phyloP scores from a whole-genome alignment of 2,888 invertebrate species.

The Phengaris alcon region DNA sequence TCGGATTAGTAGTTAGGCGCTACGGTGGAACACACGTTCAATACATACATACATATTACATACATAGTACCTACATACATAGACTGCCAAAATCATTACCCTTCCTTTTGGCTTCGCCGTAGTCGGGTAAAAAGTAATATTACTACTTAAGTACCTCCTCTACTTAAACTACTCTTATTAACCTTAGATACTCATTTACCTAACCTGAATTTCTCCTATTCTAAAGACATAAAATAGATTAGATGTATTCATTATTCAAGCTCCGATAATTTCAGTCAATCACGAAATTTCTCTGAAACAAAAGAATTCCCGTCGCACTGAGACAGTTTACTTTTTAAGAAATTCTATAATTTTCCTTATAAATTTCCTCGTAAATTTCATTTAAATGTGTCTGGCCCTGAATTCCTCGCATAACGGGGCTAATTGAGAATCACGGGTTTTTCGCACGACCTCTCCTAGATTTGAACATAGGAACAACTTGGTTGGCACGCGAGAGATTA shows the following conservation, averaged over 20 bases:
- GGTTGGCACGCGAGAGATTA: slow-evolving; percentile 17
- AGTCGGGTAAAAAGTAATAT: too few relatives aligned
- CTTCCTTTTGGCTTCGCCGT: too few relatives aligned
- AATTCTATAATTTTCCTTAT: slow-evolving; percentile 20
- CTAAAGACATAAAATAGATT: neutral
- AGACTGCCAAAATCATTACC: too few relatives aligned
- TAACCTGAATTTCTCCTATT: too few relatives aligned
- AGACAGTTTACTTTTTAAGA: neutral
- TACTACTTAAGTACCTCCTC: too few relatives aligned
- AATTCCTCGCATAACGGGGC: slow-evolving; percentile 21
- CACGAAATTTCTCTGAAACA: slow-evolving; percentile 18
- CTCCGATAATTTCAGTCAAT: neutral
- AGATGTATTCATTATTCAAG: neutral
- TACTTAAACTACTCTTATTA: too few relatives aligned
- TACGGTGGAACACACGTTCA: too few relatives aligned
- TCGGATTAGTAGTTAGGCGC: too few relatives aligned
- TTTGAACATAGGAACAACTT: slow-evolving; percentile 30
- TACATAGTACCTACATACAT: too few relatives aligned
- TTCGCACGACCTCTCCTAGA: slow-evolving; percentile 34
- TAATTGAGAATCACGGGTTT: slow-evolving; percentile 28
- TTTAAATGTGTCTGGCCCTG: slow-evolving; percentile 19
- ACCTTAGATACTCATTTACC: too few relatives aligned
- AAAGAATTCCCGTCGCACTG: slow-evolving; percentile 5
- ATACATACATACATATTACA: too few relatives aligned
- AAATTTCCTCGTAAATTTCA: slow-evolving; percentile 20